Conservation (phyloP, 2,797 vertebrate genomes). For the Picus viridis region DNA sequence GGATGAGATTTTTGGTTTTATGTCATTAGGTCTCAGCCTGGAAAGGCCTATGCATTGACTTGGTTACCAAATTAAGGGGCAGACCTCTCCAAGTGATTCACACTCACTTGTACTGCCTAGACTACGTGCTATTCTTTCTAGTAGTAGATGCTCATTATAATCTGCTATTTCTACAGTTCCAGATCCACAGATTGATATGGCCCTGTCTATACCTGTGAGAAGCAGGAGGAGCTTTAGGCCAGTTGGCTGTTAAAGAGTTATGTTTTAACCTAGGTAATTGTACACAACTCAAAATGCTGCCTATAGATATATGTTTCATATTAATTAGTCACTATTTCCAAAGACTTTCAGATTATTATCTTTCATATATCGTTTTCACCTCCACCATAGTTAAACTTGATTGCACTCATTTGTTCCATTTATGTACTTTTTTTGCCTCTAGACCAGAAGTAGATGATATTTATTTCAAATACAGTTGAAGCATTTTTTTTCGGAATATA, state of each 20-base stretch:
- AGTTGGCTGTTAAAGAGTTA: neutral
- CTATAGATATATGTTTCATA: neutral
- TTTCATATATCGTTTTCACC: neutral
- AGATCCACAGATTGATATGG: neutral
- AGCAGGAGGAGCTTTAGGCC: neutral
- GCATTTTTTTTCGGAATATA: neutral
- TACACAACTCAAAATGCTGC: neutral
- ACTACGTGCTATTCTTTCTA: neutral
- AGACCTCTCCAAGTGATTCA: neutral
- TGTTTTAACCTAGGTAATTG: neutral
- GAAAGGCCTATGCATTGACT: neutral
- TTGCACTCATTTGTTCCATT: neutral
- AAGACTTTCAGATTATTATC: neutral
- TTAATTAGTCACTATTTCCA: neutral
- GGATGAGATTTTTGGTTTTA: neutral
- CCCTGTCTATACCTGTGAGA: neutral
- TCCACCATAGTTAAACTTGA: neutral
- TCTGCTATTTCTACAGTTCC: neutral
- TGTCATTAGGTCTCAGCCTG: neutral
- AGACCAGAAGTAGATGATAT: neutral
- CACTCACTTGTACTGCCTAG: neutral
- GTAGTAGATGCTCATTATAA: neutral
- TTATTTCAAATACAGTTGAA: neutral
- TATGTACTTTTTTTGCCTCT: neutral
- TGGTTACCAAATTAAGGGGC: neutral